Conservation (phyloP, 2,797 vertebrate species). For the Smutsia gigantea region DNA sequence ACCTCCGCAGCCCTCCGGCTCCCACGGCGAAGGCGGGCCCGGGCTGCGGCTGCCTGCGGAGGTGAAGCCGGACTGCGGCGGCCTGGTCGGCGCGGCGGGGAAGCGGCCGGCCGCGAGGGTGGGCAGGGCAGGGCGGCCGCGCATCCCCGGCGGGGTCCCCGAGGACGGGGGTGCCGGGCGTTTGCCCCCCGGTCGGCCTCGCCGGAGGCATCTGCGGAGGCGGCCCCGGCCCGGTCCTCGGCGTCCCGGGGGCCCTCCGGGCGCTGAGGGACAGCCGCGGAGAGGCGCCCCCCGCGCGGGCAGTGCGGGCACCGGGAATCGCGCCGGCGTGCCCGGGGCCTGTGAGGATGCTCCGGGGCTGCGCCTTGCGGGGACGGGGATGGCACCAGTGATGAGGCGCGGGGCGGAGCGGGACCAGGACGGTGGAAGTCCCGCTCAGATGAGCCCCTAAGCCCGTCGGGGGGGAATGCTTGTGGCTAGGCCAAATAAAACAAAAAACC, state of each 20-base stretch:
- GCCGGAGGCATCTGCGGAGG: neutral
- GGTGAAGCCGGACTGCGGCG: constrained; percentile 59
- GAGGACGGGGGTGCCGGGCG: neutral
- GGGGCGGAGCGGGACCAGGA: neutral
- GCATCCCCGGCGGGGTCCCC: neutral
- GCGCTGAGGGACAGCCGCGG: neutral
- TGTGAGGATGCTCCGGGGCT: neutral
- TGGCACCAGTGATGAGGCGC: neutral
- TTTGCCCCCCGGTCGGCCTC: neutral
- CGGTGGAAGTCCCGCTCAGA: neutral
- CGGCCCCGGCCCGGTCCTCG: neutral
- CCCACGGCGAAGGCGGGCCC: constrained; percentile 44
- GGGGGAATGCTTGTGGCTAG: neutral
- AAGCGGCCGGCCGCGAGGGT: neutral
- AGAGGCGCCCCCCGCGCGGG: neutral
- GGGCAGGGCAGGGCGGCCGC: neutral
- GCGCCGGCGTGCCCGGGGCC: neutral
- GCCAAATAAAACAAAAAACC: neutral
- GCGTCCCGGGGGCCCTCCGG: neutral
- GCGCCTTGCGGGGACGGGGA: neutral
- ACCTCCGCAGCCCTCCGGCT: constrained; percentile 15
- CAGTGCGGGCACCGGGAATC: neutral
- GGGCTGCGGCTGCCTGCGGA: constrained; percentile 59
- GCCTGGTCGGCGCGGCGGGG: neutral
- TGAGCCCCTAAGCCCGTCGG: neutral